Evolutionary conservation across 2,888 invertebrate genomes (phyloP).

Genomic region (Odontomyia ornata): DNA sequence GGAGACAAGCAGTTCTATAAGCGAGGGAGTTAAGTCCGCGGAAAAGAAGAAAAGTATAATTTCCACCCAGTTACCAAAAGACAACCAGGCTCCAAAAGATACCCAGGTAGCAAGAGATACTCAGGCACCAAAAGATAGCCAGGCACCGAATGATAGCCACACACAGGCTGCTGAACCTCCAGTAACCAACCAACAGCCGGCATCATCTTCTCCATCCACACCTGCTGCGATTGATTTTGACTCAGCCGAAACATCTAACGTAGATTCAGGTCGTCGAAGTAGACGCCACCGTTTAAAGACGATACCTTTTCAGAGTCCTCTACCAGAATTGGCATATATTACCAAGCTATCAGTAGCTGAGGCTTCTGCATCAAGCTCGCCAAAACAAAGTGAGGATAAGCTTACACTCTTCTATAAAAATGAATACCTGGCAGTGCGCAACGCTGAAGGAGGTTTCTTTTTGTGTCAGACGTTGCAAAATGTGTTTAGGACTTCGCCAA

Average conservation of each 20-base stretch:
- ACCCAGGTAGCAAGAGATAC: no score
- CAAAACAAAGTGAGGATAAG: constrained; percentile 77
- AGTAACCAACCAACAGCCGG: no score
- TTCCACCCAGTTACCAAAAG: constrained; percentile 11
- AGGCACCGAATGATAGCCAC: constrained; percentile 23
- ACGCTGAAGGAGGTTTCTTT: constrained; percentile 87
- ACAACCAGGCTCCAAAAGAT: no score
- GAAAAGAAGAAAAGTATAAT: constrained; percentile 46
- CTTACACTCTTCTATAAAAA: constrained; percentile 89
- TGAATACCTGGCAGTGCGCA: constrained; percentile 90
- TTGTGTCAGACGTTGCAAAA: constrained; percentile 92
- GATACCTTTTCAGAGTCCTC: constrained; percentile 83
- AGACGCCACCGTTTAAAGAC: constrained; percentile 59
- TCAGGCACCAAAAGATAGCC: constrained; percentile 35
- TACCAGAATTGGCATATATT: constrained; percentile 80
- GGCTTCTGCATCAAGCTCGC: constrained; percentile 66
- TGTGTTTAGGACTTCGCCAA: constrained; percentile 84
- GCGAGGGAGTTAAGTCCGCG: constrained; percentile 24
- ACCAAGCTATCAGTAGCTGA: constrained; percentile 76
- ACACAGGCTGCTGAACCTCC: constrained; percentile 7
- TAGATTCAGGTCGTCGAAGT: constrained; percentile 53
- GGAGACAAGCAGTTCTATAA: background rate
- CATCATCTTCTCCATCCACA: constrained; percentile 9
- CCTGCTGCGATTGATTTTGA: background rate
- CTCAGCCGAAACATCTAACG: constrained; percentile 48